These are phyloP conservation scores for Anthopleura xanthogrammica DNA, from an alignment of 92 coral and sea anemone genomes.

Conservation along the genomic window DNA sequence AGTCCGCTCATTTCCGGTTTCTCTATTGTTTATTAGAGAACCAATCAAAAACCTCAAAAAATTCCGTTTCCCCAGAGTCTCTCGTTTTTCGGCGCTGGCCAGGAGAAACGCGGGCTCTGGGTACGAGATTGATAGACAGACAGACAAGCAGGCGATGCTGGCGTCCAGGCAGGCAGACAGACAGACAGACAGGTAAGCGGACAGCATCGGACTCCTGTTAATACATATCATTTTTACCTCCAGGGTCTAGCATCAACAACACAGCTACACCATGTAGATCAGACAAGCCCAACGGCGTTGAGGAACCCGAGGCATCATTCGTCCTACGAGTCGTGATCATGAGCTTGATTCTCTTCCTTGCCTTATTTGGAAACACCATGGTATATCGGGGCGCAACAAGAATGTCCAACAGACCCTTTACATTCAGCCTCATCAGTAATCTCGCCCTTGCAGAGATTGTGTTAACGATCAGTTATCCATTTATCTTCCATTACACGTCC, in stretches of 20 bases:
- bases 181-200: too few species aligned
- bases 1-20: too few species aligned
- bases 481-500: conserved; percentile 1
- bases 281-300: not conserved
- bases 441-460: conserved; percentile 46
- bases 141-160: too few species aligned
- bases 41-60: too few species aligned
- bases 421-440: conserved; percentile 37
- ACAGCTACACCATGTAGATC: not conserved
- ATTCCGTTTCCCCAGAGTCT: too few species aligned
- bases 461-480: conserved; percentile 15
- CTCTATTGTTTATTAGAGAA: too few species aligned
- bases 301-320: not conserved
- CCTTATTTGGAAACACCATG: not conserved
- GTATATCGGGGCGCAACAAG: not conserved
- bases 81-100: too few species aligned
- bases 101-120: too few species aligned
- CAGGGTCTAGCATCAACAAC: not conserved
- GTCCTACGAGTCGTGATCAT: not conserved
- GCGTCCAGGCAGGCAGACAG: too few species aligned
- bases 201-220: too few species aligned
- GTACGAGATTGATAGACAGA: too few species aligned
- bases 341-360: not conserved
- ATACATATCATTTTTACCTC: not conserved
- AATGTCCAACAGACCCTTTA: conserved; percentile 25